phyloP scores from a whole-genome alignment of 2,888 invertebrate species.

The Ectemnius cavifrons region DNA sequence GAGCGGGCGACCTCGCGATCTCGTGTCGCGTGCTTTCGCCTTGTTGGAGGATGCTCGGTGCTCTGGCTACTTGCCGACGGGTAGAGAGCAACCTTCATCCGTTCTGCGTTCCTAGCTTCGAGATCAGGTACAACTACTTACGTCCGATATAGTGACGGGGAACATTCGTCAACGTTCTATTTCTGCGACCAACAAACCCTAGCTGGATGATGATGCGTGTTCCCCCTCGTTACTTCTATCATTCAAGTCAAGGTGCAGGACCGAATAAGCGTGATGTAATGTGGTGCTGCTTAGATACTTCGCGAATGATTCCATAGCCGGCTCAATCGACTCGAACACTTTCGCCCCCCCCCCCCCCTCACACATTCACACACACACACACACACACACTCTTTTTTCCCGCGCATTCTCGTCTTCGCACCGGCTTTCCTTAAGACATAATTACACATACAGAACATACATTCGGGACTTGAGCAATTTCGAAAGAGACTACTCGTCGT shows the following conservation, averaged over 20 bases:
- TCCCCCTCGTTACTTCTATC: constrained; percentile 41
- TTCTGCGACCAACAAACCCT: constrained; percentile 45
- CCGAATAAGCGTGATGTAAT: constrained; percentile 41
- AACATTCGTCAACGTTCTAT: constrained; percentile 2
- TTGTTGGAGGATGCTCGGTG: constrained; percentile 38
- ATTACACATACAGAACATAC: too few relatives aligned
- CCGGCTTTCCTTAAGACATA: too few relatives aligned
- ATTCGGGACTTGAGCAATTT: too few relatives aligned
- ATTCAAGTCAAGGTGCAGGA: constrained; percentile 49
- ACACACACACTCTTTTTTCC: too few relatives aligned
- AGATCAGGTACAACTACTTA: constrained; percentile 52
- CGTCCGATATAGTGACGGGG: constrained; percentile 48
- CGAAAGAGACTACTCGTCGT: too few relatives aligned
- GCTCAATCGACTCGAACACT: constrained; percentile 45
- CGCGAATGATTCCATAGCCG: constrained; percentile 43
- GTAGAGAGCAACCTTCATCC: constrained; percentile 49
- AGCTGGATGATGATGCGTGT: constrained; percentile 51
- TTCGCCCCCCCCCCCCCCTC: constrained; percentile 19
- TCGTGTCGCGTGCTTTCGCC: constrained; percentile 29
- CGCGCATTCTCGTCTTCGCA: not conserved
- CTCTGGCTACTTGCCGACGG: constrained; percentile 43
- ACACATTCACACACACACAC: constrained; percentile 9
- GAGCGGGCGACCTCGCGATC: constrained; percentile 37
- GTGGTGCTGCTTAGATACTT: constrained; percentile 46
- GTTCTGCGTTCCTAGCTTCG: constrained; percentile 59